Evolutionary conservation across 2,797 vertebrate species (phyloP).

Genomic region (Lycodopsis pacificus): DNA sequence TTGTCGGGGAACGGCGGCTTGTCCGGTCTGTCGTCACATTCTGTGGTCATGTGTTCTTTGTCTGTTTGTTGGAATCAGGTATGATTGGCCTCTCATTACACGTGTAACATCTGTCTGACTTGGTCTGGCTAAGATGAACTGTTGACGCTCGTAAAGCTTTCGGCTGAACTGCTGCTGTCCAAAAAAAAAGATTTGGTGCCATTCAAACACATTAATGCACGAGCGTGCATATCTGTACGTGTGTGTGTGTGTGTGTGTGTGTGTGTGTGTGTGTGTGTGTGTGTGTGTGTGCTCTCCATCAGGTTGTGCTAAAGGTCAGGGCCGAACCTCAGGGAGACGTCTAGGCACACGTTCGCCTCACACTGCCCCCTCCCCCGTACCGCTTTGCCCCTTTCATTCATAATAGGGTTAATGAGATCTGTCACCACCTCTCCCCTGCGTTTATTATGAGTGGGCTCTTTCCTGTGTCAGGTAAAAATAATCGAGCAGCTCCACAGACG

Average conservation of each 20-base stretch:
- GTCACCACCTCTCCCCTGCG: slow-evolving; percentile 80
- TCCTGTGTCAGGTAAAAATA: slow-evolving; percentile 88
- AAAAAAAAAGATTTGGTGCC: slow-evolving; percentile 13
- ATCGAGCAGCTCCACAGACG: slow-evolving; percentile 72
- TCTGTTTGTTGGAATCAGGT: slow-evolving; percentile 54
- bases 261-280: slow-evolving; percentile 53
- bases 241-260: slow-evolving; percentile 25
- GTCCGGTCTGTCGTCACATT: slow-evolving; percentile 49
- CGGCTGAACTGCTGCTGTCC: slow-evolving; percentile 37
- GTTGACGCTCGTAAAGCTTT: slow-evolving; percentile 62
- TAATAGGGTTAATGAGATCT: slow-evolving; percentile 80
- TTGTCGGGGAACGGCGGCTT: slow-evolving; percentile 2
- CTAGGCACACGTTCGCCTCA: slow-evolving; percentile 68
- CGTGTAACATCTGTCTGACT: slow-evolving; percentile 59
- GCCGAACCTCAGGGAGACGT: slow-evolving; percentile 61
- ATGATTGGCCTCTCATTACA: slow-evolving; percentile 49
- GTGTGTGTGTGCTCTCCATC: slow-evolving; percentile 55
- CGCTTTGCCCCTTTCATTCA: slow-evolving; percentile 62
- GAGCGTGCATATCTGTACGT: neutral
- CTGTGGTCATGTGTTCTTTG: slow-evolving; percentile 43
- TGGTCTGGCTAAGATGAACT: slow-evolving; percentile 39
- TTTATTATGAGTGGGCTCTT: slow-evolving; percentile 85
- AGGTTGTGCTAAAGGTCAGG: slow-evolving; percentile 64
- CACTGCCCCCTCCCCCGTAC: slow-evolving; percentile 11
- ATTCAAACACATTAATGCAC: slow-evolving; percentile 14